Percentiles rank a stretch among this genome's conserved stretches.
Evolutionary conservation across 2,113 vertebrate genomes (phyloP).

Genomic region (Gila orcuttii): DNA sequence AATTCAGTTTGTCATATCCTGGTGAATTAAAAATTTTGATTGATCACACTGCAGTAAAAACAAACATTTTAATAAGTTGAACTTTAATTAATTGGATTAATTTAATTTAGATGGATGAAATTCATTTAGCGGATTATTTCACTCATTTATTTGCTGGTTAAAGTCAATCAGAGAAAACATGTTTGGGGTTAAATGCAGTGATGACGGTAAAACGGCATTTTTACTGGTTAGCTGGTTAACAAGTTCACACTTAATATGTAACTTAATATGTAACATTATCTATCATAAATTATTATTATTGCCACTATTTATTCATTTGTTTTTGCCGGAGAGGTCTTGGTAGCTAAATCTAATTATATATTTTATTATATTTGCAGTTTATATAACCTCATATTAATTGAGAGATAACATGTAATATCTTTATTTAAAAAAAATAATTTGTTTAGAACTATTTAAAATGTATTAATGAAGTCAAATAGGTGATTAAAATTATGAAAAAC

Average conservation of each 20-base stretch:
- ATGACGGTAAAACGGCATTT: background rate
- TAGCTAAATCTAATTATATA: background rate
- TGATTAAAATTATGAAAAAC: background rate
- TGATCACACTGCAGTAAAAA: background rate
- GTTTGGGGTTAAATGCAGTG: slow-evolving; percentile 26
- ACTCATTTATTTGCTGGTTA: background rate
- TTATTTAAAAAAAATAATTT: background rate
- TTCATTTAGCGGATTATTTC: background rate
- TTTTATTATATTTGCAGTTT: background rate
- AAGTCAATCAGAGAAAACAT: background rate
- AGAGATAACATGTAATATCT: background rate
- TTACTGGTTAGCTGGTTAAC: background rate
- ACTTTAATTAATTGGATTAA: background rate
- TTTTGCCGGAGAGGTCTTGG: too few species aligned
- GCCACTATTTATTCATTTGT: background rate
- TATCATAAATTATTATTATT: background rate
- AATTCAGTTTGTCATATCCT: slow-evolving; percentile 31
- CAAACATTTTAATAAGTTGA: background rate
- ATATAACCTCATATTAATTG: background rate
- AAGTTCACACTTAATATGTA: background rate
- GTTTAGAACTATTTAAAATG: background rate
- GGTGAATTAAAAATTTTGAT: background rate
- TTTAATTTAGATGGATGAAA: background rate
- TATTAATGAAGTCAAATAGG: background rate
- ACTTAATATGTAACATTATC: background rate